Evolutionary conservation across 2,797 vertebrate genomes (phyloP).

Genomic region (Euphonia xanthogaster): DNA sequence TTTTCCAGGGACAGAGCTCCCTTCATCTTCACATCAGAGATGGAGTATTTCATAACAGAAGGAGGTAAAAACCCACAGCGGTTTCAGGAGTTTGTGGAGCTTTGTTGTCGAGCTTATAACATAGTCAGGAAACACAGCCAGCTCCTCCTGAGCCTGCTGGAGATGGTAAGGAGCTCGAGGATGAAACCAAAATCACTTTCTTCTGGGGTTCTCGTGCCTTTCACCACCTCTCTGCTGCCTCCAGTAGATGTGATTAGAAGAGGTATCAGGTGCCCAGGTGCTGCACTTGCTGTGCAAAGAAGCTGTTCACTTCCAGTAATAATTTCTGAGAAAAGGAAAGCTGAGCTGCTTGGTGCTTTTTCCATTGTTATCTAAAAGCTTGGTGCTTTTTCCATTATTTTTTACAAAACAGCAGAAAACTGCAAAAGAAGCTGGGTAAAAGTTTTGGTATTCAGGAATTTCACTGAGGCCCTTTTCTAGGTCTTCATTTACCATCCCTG

Average conservation of each 20-base stretch:
- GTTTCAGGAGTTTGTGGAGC: constrained; percentile 88
- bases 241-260: neutral
- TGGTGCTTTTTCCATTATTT: neutral
- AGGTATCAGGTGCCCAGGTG: neutral
- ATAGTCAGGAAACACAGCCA: constrained; percentile 80
- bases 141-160: constrained; percentile 84
- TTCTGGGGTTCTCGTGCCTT: neutral
- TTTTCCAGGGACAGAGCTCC: constrained; percentile 84
- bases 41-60: constrained; percentile 91
- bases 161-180: constrained; percentile 80
- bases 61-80: constrained; percentile 83
- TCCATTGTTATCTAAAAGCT: neutral
- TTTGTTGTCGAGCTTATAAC: constrained; percentile 90
- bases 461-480: neutral
- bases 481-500: neutral
- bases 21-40: constrained; percentile 92
- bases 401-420: neutral
- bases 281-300: neutral
- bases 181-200: neutral
- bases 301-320: neutral
- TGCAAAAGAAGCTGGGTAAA: neutral
- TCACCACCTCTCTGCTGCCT: neutral
- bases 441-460: neutral
- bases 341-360: neutral
- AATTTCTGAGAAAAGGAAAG: neutral